Percentiles rank a stretch among this genome's conserved stretches.
These are phyloP conservation scores for Brachylomia viminalis DNA, from an alignment of 2,888 invertebrate genomes.

Conservation along the genomic window DNA sequence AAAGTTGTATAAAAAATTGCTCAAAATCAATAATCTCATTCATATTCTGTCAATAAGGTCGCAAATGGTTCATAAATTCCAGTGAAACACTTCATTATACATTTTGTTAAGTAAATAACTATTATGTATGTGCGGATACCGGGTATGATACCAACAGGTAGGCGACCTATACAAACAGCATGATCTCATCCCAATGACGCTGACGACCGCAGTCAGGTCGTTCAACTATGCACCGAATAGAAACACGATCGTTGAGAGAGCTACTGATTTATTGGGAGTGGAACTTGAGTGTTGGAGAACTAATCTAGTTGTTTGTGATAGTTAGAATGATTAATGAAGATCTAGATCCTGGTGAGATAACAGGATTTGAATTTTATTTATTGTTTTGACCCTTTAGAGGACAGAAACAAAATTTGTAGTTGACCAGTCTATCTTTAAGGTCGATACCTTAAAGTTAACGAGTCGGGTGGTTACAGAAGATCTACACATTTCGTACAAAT, in stretches of 20 bases:
- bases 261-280: conserved; percentile 11
- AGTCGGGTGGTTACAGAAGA: too few species aligned
- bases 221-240: conserved; percentile 54
- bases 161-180: conserved; percentile 49
- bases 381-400: not conserved
- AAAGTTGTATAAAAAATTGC: not conserved
- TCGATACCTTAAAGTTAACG: too few species aligned
- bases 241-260: not conserved
- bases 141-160: conserved; percentile 40
- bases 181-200: conserved; percentile 55
- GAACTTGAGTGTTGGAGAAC: not conserved
- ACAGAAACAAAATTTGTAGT: too few species aligned
- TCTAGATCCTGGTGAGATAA: not conserved
- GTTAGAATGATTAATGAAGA: not conserved
- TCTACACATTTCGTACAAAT: too few species aligned
- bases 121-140: not conserved
- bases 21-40: not conserved
- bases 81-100: not conserved
- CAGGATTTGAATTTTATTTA: not conserved
- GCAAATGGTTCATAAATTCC: not conserved
- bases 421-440: too few species aligned
- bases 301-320: not conserved
- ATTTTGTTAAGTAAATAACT: not conserved
- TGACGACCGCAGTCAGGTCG: conserved; percentile 42
- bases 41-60: not conserved